A percentile compares a stretch with the other conserved stretches of the same genome.
Evolutionary conservation across 1,140 invertebrate species (phyloP).

Genomic region (fruit fly (Drosophila melanogaster)): DNA sequence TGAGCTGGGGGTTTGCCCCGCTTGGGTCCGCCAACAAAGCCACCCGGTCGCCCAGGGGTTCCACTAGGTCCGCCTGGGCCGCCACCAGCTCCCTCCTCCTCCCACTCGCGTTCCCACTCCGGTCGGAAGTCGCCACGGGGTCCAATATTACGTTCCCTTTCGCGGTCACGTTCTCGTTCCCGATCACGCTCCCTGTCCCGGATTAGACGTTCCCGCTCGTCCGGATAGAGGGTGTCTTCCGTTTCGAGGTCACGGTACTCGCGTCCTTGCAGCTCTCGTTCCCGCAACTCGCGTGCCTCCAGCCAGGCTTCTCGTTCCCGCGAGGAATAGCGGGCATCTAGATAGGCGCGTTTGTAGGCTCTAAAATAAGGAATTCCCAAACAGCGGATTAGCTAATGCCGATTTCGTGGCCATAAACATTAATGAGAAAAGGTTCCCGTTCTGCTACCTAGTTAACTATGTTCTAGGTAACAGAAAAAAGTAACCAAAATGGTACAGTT

Average conservation of each 20-base stretch:
- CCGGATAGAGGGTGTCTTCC: constrained; percentile 69
- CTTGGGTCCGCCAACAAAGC: constrained; percentile 76
- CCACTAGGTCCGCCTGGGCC: constrained; percentile 40
- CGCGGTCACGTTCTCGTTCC: constrained; percentile 65
- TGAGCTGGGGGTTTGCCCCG: constrained; percentile 45
- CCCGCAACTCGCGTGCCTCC: constrained; percentile 61
- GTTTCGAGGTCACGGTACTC: constrained; percentile 74
- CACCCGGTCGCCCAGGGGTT: constrained; percentile 48
- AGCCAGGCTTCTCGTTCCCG: constrained; percentile 76
- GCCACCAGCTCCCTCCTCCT: constrained; percentile 50
- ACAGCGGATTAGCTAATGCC: background rate
- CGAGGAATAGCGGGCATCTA: constrained; percentile 64
- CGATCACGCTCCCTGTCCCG: constrained; percentile 32
- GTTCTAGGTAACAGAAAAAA: too few relatives aligned
- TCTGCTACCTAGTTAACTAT: background rate
- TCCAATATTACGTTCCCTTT: constrained; percentile 57
- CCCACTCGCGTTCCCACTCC: constrained; percentile 79
- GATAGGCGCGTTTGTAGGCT: constrained; percentile 71
- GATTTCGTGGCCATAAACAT: background rate
- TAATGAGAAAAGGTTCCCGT: background rate
- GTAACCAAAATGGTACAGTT: too few relatives aligned
- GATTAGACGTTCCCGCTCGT: constrained; percentile 57
- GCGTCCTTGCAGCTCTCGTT: constrained; percentile 58
- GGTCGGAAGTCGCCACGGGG: constrained; percentile 63
- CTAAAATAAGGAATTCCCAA: constrained; percentile 24